Conservation (phyloP, 1,140 invertebrate genomes). For the Diachasmimorpha longicaudata region DNA sequence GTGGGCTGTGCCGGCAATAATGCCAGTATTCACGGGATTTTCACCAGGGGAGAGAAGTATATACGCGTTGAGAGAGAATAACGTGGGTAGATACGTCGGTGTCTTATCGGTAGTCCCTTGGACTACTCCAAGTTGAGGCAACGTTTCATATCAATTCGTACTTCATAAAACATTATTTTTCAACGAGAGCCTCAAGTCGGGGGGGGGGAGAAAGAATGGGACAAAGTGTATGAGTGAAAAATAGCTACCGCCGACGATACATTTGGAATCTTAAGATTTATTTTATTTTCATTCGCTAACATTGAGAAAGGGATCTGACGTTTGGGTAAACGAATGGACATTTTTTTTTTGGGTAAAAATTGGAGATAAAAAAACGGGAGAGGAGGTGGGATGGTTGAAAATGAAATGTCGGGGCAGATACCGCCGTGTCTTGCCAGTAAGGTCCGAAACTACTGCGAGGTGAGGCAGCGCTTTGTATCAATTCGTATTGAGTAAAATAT, state of each 20-base stretch:
- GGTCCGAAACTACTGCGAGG: too few relatives aligned
- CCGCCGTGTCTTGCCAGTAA: too few relatives aligned
- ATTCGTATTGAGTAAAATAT: too few relatives aligned
- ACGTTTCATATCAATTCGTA: slow-evolving; percentile 5
- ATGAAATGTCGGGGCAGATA: too few relatives aligned
- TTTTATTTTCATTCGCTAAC: too few relatives aligned
- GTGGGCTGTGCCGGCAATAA: slow-evolving; percentile 6
- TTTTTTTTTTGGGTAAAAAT: too few relatives aligned
- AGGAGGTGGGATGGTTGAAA: too few relatives aligned
- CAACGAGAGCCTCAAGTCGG: background rate
- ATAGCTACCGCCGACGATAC: background rate
- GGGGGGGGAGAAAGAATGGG: background rate
- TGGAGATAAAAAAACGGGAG: too few relatives aligned
- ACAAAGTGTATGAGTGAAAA: background rate
- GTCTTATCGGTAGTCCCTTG: slow-evolving; percentile 8
- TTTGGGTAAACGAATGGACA: too few relatives aligned
- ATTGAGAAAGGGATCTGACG: too few relatives aligned
- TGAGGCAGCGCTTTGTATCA: too few relatives aligned
- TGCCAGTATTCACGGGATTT: slow-evolving; percentile 10
- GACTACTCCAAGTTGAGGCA: background rate
- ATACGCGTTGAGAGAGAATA: background rate
- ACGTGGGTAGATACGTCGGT: slow-evolving; percentile 10
- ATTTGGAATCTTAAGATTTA: too few relatives aligned
- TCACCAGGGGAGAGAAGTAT: background rate
- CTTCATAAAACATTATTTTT: slow-evolving; percentile 1